Evolutionary conservation across 2,888 invertebrate genomes (phyloP), one percentile per base, ranked within the genome.

Genomic region (Allygus modestus): DNA sequence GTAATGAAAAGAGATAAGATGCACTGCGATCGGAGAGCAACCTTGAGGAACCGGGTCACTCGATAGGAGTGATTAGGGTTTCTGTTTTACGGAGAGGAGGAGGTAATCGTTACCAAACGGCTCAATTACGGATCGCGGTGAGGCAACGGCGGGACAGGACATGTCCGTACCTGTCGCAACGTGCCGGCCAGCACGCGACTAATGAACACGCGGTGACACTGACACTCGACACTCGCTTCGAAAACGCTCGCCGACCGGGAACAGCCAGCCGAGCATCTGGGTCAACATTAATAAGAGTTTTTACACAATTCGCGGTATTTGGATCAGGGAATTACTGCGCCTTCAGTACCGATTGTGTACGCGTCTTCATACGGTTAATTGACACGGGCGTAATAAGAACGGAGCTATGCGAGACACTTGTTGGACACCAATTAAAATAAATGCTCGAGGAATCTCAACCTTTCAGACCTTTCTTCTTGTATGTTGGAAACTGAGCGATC

Each of bases 81-180:
- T 58, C 58, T 58, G 58, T 58, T 65, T 31, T 65, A 15, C 65
- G 65, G 65, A 65, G 28, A 65, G 65, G 28, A n/a, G 65, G 65
- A 20, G 20, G 65, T n/a, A 41, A 17, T 11, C 61, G 20, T 73
- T 73, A 41, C 23, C 41, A 20, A 73, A 73, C 23, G 73, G 73
- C 37, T 73, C 73, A 73, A 73, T 73, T 73, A 73, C 73, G 73
- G n/a, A n/a, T n/a, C n/a, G n/a, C n/a, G n/a, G n/a, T 73, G 37
- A 41, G 33, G 69, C n/a, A 69, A 69, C 12, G 15, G 31, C 28
- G n/a, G 73, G 73, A 37, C 41, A 41, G 41, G 37, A 43, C 41
- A 73, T 20, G 37, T 73, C 73, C 23, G 73, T 4, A 65, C 65
- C 65, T 65, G 65, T 65, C 65, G 65, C 65, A 65, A 65, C 65